Base-by-base conservation (phyloP, 2,113 vertebrate genomes). In the Sylvilagus bachmani region DNA sequence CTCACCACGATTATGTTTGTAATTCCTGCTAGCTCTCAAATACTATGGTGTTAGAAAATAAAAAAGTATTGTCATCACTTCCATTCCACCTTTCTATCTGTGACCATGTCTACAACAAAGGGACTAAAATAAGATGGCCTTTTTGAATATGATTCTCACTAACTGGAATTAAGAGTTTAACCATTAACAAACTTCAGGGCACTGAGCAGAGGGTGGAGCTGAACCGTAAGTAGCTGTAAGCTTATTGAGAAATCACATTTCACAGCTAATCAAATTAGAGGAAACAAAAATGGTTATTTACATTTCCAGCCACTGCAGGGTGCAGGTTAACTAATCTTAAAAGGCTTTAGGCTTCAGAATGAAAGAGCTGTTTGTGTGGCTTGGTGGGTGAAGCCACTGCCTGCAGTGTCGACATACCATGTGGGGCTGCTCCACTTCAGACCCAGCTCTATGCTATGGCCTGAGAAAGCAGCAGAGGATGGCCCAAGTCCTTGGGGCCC, bases 81-180 rank as follows among this genome's bases (percentile, higher is more conserved):
- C 22, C n/a, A 17, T 81, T 86, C 64, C 49, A 85, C 53, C 29
- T 55, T 90, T 5, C 21, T 49, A 81, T 67, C 69, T 67, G 49
- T 27, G 49, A 58, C 44, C 75, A 11, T 51, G 49, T 83, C 87
- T 71, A n/a, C 14, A 74, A 79, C 24, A 74, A 38, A 92, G n/a
- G 24, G 24, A 38, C 19, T 33, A 49, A 90, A 58, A 16, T 78
- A 85, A 81, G 69, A 11, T 17, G 33, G 27, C 12, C 31, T 95
- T 89, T 70, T 44, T 49, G 17, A 73, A 31, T 67, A 74, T 80
- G 25, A 17, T 16, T 74, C 84, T 66, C 58, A 64, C 73, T 83
- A 33, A 58, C 49, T 44, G 38, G 73, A 82, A 74, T 78, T 58
- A 90, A 90, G 33, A 85, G 62, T 55, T 96, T 94, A 71, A 19